Evolutionary conservation across 2,113 vertebrate genomes (phyloP), one percentile per base, ranked within the genome.

Genomic region (Dolichallabes microphthalmus): DNA sequence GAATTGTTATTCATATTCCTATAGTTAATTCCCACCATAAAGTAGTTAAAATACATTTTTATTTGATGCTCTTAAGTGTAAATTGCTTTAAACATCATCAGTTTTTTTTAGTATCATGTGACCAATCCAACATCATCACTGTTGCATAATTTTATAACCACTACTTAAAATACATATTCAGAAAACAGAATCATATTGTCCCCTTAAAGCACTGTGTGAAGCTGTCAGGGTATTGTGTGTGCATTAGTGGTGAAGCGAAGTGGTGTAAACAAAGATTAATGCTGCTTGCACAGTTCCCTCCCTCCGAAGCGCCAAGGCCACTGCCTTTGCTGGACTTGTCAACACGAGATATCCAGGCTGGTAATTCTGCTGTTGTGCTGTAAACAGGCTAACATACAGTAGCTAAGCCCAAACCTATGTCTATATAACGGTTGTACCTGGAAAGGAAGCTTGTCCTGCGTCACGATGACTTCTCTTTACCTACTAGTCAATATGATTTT

Each of bases 301-400:
- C 50, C 64, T 53, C 55, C 74, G 61, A 75, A 57, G 15, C 78
- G 25, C 22, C 14, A 74, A 79, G 19, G 73, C 22, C n/a, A 30
- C 77, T 82, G 82, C 9, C 15, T 79, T 45, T 66, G 86, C 86
- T 60, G 80, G 35, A 55, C 73, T 60, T 78, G 85, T 89, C 86
- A 89, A 83, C 86, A 82, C 27, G 30, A 69, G 55, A 79, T 82
- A 80, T 60, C 32, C 74, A 58, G 58, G 15, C 27, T 83, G 64
- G 80, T 77, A 15, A 82, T 50, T 60, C 80, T 64, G 64, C 30
- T 14, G 87, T 83, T 30, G 14, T 30, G 84, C 66, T 83, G 39
- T 17, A 52, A 50, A 27, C 35, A 79, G 35, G n/a, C 19, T 66
- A 74, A 53, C 50, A 57, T 27, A 68, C 32, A 14, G 35, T 17